A percentile compares a stretch with the other conserved stretches of the same genome.
phyloP scores from a whole-genome alignment of 2,888 invertebrate genomes.

The Anticlea derivata region DNA sequence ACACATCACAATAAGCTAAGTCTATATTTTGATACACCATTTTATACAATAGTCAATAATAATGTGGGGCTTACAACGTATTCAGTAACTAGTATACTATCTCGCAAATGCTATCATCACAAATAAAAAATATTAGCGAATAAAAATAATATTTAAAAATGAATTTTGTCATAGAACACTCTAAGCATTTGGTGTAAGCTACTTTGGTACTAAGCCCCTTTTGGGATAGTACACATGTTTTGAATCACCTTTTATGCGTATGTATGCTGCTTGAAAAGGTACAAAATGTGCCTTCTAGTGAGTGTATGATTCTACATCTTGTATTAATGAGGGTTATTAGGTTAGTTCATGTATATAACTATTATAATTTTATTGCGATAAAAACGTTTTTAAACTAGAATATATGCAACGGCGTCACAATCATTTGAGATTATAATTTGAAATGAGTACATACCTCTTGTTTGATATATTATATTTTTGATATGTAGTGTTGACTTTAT shows the following conservation, averaged over 20 bases:
- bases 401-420: slow-evolving; percentile 14
- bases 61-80: background rate
- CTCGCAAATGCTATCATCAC: too few relatives aligned
- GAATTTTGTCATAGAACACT: too few relatives aligned
- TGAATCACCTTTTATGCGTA: too few relatives aligned
- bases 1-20: slow-evolving; percentile 44
- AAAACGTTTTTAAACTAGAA: background rate
- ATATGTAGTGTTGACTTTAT: background rate
- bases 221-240: too few relatives aligned
- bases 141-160: too few relatives aligned
- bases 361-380: slow-evolving; percentile 29
- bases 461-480: too few relatives aligned
- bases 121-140: too few relatives aligned
- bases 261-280: slow-evolving; percentile 61
- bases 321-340: slow-evolving; percentile 69
- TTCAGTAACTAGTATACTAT: too few relatives aligned
- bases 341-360: slow-evolving; percentile 64
- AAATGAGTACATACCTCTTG: background rate
- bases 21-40: slow-evolving; percentile 47
- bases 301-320: slow-evolving; percentile 45
- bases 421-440: slow-evolving; percentile 5
- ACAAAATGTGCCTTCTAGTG: slow-evolving; percentile 75
- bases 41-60: slow-evolving; percentile 26
- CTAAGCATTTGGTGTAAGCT: too few relatives aligned
- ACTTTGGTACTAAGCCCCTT: too few relatives aligned